Base-by-base conservation (phyloP, 1,140 invertebrate genomes). In the Caenorhabditis inopinata region DNA sequence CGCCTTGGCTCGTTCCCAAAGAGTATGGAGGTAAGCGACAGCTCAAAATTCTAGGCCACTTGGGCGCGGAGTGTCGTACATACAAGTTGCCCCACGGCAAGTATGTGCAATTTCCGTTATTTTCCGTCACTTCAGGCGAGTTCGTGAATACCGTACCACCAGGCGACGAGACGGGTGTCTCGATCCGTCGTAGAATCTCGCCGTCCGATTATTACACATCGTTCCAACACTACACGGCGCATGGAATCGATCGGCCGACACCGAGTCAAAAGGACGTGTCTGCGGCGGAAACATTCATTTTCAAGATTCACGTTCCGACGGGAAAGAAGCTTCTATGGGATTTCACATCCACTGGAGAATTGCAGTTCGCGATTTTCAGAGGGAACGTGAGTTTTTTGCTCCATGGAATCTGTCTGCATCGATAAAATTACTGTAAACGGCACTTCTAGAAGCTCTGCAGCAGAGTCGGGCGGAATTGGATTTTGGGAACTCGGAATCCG, bases 181-280 rank as follows among this genome's bases (percentile, higher is more conserved):
- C 48, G 5, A 21, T 76, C 9, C 29, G 79, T 42, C 49, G 48
- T 23, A 81, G 77, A 58, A 76, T 81, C 49, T 68, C 74, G 16
- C 5, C 79, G 14, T 35, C 74, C 2, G 79, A 81, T 21, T 58
- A 81, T 25, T 81, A 81, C 27, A 77, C 76, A 46, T 18, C 74
- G 14, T 51, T 58, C 32, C 79, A 68, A 38, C 79, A 81, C 74
- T 81, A 81, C 32, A 77, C 23, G 46, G 38, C 23, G 18, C 16
- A 76, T 18, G 79, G 79, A 29, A 47, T 81, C 21, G 74, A 58
- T 11, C 46, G 79, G 23, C 74, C 79, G 6, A 81, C 27, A n/a
- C 27, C 79, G n/a, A 81, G 47, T 16, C 49, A 68, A 21, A 81
- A 81, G 74, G 79, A 81, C 35, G 51, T 81, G 21, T 32, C 38